phyloP scores from a whole-genome alignment of 2,113 vertebrate species.

The Nerophis ophidion region DNA sequence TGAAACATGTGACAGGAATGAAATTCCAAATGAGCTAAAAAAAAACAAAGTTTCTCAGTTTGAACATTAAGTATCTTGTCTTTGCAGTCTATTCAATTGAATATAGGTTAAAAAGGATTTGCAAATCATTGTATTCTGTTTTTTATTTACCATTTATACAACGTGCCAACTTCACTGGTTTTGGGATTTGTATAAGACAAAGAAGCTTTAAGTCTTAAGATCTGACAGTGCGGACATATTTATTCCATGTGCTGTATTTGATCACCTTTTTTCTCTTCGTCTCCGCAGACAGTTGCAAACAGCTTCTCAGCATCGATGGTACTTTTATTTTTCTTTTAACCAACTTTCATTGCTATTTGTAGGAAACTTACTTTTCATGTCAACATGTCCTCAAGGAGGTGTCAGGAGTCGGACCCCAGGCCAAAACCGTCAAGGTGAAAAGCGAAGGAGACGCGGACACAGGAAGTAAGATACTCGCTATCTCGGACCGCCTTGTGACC shows the following conservation, averaged over 20 bases:
- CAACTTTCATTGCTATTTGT: not conserved
- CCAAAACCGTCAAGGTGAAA: not conserved
- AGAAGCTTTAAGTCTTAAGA: too few relatives aligned
- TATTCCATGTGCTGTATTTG: not conserved
- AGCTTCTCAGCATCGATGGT: conserved; percentile 40
- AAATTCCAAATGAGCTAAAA: too few relatives aligned
- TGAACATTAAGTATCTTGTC: too few relatives aligned
- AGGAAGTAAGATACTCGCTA: conserved; percentile 43
- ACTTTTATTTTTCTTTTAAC: not conserved
- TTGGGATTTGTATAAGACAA: too few relatives aligned
- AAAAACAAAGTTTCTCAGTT: too few relatives aligned
- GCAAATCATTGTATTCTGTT: too few relatives aligned
- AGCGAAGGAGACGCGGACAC: conserved; percentile 25
- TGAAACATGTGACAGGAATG: too few relatives aligned
- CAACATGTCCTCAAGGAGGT: conserved; percentile 34
- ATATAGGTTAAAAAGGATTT: too few relatives aligned
- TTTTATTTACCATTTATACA: too few relatives aligned
- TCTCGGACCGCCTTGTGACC: conserved; percentile 41
- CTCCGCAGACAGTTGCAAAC: conserved; percentile 43
- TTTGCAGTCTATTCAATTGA: too few relatives aligned
- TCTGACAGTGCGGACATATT: too few relatives aligned
- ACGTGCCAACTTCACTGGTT: too few relatives aligned
- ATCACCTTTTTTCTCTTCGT: not conserved
- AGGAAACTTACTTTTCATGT: not conserved
- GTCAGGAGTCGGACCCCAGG: conserved; percentile 28